Conservation (phyloP, 2,113 vertebrate genomes). For the Cebidichthys violaceus region DNA sequence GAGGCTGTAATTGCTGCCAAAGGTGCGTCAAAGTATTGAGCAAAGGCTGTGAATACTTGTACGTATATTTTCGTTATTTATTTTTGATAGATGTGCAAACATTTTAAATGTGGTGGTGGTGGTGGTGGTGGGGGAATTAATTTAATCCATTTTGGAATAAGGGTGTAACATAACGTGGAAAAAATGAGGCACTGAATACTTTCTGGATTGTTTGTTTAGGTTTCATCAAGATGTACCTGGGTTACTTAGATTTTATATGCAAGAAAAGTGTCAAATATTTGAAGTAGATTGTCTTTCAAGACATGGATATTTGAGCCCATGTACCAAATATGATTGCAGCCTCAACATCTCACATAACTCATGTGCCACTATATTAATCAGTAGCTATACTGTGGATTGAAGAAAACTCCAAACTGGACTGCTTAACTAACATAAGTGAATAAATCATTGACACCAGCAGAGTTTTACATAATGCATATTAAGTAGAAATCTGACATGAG, state of each 20-base stretch:
- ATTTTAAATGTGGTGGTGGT: too few species aligned
- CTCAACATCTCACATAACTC: background rate
- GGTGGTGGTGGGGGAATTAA: too few species aligned
- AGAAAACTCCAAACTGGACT: background rate
- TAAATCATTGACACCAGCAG: background rate
- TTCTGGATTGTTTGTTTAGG: too few species aligned
- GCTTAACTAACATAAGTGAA: background rate
- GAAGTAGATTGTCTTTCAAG: background rate
- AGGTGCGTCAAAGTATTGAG: too few species aligned
- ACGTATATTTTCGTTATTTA: too few species aligned
- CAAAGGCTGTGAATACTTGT: too few species aligned
- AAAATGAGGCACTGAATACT: too few species aligned
- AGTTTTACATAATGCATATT: constrained; percentile 28
- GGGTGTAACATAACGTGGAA: too few species aligned
- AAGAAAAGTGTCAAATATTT: background rate
- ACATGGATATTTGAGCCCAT: background rate
- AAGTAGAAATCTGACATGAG: constrained; percentile 11
- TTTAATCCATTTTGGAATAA: too few species aligned
- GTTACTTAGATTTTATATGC: background rate
- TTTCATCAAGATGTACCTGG: background rate
- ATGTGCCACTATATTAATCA: background rate
- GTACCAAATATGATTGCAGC: background rate
- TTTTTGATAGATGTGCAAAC: too few species aligned
- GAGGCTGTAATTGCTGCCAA: too few species aligned
- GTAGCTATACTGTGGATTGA: background rate